phyloP scores from a whole-genome alignment of 2,888 invertebrate species.

The Tillus elongatus region DNA sequence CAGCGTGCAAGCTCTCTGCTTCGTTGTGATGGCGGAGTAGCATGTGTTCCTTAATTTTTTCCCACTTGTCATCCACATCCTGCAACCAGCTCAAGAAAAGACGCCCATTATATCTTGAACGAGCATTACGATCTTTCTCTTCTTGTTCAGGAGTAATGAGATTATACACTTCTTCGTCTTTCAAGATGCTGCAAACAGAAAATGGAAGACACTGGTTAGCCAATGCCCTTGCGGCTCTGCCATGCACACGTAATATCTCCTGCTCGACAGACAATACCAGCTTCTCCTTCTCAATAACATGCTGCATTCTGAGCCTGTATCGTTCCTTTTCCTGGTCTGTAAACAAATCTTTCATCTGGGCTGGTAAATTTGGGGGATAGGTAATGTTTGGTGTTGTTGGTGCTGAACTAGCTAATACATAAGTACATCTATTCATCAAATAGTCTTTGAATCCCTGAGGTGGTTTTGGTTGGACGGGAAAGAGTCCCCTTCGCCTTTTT shows the following conservation, averaged over 20 bases:
- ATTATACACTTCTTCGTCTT: constrained; percentile 94
- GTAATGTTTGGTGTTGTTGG: constrained; percentile 67
- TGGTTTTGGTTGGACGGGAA: constrained; percentile 88
- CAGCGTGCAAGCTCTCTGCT: constrained; percentile 88
- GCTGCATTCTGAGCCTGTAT: constrained; percentile 63
- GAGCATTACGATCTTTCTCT: constrained; percentile 80
- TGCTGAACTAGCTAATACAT: constrained; percentile 76
- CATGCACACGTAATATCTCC: constrained; percentile 90
- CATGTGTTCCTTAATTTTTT: constrained; percentile 96
- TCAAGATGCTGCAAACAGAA: constrained; percentile 86
- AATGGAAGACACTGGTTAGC: constrained; percentile 89
- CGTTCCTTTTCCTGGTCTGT: constrained; percentile 80
- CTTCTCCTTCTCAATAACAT: constrained; percentile 89
- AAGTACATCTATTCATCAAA: constrained; percentile 88
- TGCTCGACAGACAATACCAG: constrained; percentile 90
- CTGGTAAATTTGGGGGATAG: constrained; percentile 58
- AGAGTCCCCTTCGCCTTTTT: constrained; percentile 67
- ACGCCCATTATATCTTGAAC: constrained; percentile 79
- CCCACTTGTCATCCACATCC: constrained; percentile 97
- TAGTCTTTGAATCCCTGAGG: constrained; percentile 95
- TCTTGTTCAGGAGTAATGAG: constrained; percentile 86
- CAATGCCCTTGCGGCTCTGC: constrained; percentile 84
- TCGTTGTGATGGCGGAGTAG: constrained; percentile 90
- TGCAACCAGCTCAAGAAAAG: constrained; percentile 92
- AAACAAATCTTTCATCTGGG: constrained; percentile 73